Conservation (phyloP, 2,888 invertebrate genomes). For the Torymus aiolomorphi region DNA sequence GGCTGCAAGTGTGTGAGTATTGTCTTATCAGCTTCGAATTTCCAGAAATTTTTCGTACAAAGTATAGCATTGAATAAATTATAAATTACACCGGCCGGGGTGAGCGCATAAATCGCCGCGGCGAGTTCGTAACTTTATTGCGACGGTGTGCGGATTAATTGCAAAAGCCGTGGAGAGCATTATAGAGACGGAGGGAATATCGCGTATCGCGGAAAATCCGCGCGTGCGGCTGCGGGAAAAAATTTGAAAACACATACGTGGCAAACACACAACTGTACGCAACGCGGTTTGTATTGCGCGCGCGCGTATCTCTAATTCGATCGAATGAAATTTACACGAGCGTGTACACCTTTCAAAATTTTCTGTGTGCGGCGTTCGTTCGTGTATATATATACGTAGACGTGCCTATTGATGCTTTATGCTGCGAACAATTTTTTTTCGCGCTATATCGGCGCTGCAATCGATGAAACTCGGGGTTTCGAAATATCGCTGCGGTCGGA, state of each 20-base stretch:
- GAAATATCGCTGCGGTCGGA: no score
- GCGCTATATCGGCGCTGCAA: neutral
- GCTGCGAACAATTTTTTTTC: conserved; percentile 13
- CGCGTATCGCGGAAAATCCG: neutral
- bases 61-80: no score
- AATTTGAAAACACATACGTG: conserved; percentile 9
- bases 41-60: no score
- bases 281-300: conserved; percentile 19
- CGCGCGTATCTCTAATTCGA: conserved; percentile 29
- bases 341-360: conserved; percentile 24
- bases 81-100: neutral
- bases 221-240: neutral
- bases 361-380: neutral
- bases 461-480: neutral
- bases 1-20: no score
- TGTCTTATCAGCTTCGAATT: no score
- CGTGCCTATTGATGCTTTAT: conserved; percentile 6
- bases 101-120: neutral
- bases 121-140: conserved; percentile 10
- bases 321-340: conserved; percentile 33
- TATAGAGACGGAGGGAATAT: conserved; percentile 1
- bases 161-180: neutral
- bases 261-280: neutral
- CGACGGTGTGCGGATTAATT: neutral
- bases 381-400: no score